Base-by-base conservation (phyloP, 2,113 vertebrate genomes). In the Otolemur garnettii region DNA sequence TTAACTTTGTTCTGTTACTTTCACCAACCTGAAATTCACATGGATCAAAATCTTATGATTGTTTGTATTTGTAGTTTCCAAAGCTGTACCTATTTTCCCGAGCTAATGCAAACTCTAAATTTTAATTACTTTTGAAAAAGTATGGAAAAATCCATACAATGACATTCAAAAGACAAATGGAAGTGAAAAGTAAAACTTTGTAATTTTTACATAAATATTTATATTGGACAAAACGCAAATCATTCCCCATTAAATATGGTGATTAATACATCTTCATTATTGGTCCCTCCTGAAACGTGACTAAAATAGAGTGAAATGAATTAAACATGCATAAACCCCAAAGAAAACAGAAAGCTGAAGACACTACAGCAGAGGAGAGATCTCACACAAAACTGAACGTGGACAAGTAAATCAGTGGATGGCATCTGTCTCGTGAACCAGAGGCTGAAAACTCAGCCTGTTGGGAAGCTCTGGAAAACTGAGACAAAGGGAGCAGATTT, bases 161-260 rank as follows among this genome's bases (percentile, higher is more conserved):
- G 4, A 94, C 17, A 35, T 17, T 91, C 50, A 78, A 62, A 60
- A 95, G 55, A 80, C 90, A 95, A 69, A 60, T 80, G 13, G 13
- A 90, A 91, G 7, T n/a, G 38, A 92, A 66, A 81, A 91, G 60
- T 57, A 62, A 87, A 66, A 33, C 30, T 42, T 28, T 86, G 93
- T 90, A 83, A 50, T 66, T 92, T 81, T 93, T 93, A 71, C 30
- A 71, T 22, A 92, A 69, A 69, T 87, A 94, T 69, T 81, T 96
- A 60, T 80, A 26, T 79, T n/a, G 11, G 42, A 80, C n/a, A n/a
- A 60, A 89, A 80, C 8, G 77, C 15, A 88, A 68, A 83, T 90
- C 55, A 87, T n/a, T 82, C 72, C 28, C 53, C 38, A 30, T 93
- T 83, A 83, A 85, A 87, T 26, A 88, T 12, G 15, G 28, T 35